These are phyloP conservation scores for Ovis canadensis DNA, from an alignment of 2,113 vertebrate species.

Conservation along the genomic window DNA sequence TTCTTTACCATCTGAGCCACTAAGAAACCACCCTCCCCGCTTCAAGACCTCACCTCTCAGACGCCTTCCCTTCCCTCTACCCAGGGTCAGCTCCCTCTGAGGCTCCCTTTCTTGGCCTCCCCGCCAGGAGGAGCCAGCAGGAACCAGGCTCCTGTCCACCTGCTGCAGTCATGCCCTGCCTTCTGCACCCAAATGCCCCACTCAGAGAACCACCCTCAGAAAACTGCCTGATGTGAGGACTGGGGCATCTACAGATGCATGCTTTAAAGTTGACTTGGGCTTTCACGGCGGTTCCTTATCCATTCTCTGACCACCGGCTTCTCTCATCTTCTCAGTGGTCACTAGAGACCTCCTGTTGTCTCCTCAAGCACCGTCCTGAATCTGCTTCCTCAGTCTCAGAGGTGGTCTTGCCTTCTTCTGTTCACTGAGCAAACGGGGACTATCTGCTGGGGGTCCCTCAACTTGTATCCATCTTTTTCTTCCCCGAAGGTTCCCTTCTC, in stretches of 20 bases:
- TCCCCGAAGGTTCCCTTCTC: not conserved
- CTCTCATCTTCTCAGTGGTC: not conserved
- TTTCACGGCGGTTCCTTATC: not conserved
- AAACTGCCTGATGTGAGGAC: not conserved
- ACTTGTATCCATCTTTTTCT: not conserved
- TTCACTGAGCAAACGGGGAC: not conserved
- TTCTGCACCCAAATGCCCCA: not conserved
- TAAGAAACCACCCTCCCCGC: rapidly evolving
- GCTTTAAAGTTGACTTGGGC: too few relatives aligned
- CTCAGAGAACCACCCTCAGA: not conserved
- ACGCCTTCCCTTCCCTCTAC: not conserved
- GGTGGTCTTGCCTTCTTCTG: not conserved
- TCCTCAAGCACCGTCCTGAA: not conserved
- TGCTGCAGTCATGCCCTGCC: not conserved
- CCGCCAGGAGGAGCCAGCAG: not conserved
- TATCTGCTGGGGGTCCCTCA: not conserved
- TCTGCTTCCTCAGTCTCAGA: not conserved
- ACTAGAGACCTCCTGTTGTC: not conserved
- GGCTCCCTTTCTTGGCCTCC: not conserved
- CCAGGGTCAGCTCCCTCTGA: not conserved
- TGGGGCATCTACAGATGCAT: not conserved
- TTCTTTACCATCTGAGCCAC: not conserved
- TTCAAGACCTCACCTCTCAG: not conserved
- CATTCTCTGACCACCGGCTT: not conserved
- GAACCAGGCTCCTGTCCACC: not conserved